Evolutionary conservation across 2,113 vertebrate species (phyloP), one percentile per base, ranked within the genome.

Genomic region (Rhadina sibilatrix): DNA sequence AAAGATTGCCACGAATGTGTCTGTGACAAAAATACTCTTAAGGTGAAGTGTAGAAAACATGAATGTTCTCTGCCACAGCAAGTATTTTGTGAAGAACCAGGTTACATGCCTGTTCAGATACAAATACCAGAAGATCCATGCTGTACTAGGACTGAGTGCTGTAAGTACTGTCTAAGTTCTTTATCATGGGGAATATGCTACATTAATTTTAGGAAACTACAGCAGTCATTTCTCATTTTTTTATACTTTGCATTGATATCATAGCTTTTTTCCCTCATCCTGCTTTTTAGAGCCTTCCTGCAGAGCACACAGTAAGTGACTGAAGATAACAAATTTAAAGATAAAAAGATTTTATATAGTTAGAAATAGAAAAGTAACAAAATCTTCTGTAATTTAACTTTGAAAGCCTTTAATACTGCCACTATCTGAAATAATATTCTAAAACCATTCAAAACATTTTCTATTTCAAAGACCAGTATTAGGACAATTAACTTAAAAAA

Each of bases 1-100:
- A 50, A 37, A 72, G 65, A 93, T 63, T 98, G 98, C 66, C 92
- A 72, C 42, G 89, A 98, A 47, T 98, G 98, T 77, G 74, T 89
- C 64, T 98, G 98, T 52, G 95, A 98, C 15, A 70, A 40, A 8
- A 12, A 66, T 40, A 93, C 96, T 2, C 91, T 90, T 78, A 15
- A 38, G 5, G 61, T 98, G 81, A 76, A 57, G 31, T 98, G 98
- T 63, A 68, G 1, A 52, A 54, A 47, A 23, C 90, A 83, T 5
- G 2, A 46, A 22, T 98, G 98, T 61, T n/a, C 94, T 11, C 33
- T 3, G 37, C 31, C 60, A 53, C 68, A 68, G 28, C 57, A 95
- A 64, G 53, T 92, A 33, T 3, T 54, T 76, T 98, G 98, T 78
- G 37, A 78, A 11, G 47, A 68, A 25, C 80, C 96, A 19, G 98